Base-by-base conservation (phyloP, 1,140 invertebrate genomes). In the Diplogasteroides magnus region DNA sequence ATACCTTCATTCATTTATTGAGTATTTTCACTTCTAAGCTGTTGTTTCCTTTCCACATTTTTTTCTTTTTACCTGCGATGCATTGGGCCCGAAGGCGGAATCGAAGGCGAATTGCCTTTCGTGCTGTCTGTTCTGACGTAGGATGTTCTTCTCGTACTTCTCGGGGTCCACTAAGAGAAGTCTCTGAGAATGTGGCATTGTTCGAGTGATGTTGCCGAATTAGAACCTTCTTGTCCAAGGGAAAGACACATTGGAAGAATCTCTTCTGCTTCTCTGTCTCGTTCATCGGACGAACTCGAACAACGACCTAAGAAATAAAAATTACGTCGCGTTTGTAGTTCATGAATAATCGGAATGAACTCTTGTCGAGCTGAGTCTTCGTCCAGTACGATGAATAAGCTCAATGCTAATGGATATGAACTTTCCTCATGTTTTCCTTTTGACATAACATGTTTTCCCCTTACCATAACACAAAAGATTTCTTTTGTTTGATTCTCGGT, bases 41-140 rank as follows among this genome's bases (percentile, higher is more conserved):
- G 19, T 48, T 48, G 6, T 48, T 48, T 48, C 6, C 6, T 19
- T 48, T 48, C 37, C 6, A 48, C 37, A 48, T 19, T 48, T 48
- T 48, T 48, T 48, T 48, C 37, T 2, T 37, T 37, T 76, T 76
- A 86, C 87, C 82, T 87, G 86, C 25, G 83, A 78, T n/a, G 84
- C 80, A 61, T 72, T 76, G 0, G 83, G 83, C 74, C 87, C 85
- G 81, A 95, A 93, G 37, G 91, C 90, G 64, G 89, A 86, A 81
- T 97, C 93, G 83, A 92, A 96, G 0, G 89, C 87, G 84, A 92
- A 95, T 78, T 92, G 90, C 71, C 90, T 89, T 61, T 90, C 88
- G 78, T 80, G 78, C 26, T 85, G 87, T 64, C 89, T 83, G 82
- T 89, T 90, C 74, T 87, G 87, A 70, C 88, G 81, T n/a, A 89